Evolutionary conservation across 2,888 invertebrate genomes (phyloP).

Genomic region (Thymelicus lineola): DNA sequence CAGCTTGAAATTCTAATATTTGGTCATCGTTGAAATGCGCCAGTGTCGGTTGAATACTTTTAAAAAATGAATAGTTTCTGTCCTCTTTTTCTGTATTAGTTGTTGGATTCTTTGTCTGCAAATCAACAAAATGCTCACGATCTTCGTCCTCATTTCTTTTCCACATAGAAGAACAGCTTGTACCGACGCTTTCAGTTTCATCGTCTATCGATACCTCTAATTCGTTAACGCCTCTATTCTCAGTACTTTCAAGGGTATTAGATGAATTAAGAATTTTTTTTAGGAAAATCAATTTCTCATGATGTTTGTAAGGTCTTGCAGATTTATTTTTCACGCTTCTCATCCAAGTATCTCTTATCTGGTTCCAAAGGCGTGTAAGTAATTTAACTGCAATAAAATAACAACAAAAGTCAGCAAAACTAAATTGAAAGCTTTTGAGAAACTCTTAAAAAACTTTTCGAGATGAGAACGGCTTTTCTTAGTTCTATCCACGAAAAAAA

Average conservation of each 20-base stretch:
- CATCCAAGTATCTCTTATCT: conserved; percentile 2
- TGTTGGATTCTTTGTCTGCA: neutral
- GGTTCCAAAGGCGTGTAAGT: neutral
- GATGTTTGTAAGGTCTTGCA: neutral
- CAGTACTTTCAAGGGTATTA: neutral
- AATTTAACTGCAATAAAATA: conserved; percentile 1
- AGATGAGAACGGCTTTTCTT: too few species aligned
- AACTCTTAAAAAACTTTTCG: too few species aligned
- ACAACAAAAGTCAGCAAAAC: neutral
- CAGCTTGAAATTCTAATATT: neutral
- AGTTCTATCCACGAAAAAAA: too few species aligned
- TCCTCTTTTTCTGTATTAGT: neutral
- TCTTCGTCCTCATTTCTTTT: neutral
- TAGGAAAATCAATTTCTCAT: neutral
- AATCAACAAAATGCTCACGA: neutral
- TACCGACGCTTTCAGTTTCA: neutral
- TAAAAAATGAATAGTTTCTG: neutral
- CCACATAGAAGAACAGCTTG: neutral
- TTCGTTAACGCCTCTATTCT: neutral
- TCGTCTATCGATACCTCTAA: neutral
- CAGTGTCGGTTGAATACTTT: neutral
- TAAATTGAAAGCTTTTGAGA: too few species aligned
- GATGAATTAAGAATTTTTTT: neutral
- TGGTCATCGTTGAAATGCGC: neutral
- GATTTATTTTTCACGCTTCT: neutral